Evolutionary conservation across 2,113 vertebrate species (phyloP).

Genomic region (Clinocottus analis): DNA sequence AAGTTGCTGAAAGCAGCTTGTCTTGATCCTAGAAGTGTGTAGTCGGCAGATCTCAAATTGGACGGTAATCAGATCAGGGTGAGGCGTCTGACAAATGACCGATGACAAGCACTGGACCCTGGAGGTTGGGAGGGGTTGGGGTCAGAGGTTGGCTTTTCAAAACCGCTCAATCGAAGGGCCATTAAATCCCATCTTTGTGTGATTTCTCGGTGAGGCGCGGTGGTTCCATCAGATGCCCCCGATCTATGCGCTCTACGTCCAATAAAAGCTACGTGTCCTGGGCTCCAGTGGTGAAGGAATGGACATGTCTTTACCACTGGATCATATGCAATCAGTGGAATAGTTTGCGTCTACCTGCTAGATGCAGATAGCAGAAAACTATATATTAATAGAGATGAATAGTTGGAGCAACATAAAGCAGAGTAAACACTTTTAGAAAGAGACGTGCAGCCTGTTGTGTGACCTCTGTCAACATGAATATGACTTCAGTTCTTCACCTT

Average conservation of each 20-base stretch:
- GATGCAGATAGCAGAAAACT: not conserved
- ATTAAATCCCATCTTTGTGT: constrained; percentile 82
- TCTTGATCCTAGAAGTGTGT: constrained; percentile 72
- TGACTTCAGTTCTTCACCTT: not conserved
- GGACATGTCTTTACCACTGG: not conserved
- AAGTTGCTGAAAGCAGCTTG: constrained; percentile 73
- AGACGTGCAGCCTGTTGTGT: not conserved
- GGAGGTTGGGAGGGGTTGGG: constrained; percentile 73
- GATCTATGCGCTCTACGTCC: not conserved
- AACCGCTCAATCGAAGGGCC: constrained; percentile 78
- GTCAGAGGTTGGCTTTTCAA: constrained; percentile 80
- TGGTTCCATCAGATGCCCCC: constrained; percentile 44
- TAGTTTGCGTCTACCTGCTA: not conserved
- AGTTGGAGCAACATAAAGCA: not conserved
- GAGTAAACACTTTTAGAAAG: not conserved
- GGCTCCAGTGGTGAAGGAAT: constrained; percentile 21
- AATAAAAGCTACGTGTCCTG: constrained; percentile 6
- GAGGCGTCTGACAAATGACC: constrained; percentile 80
- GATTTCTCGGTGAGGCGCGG: constrained; percentile 55
- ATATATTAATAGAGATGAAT: not conserved
- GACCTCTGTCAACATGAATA: not conserved
- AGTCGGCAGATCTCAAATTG: constrained; percentile 76
- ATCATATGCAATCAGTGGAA: not conserved
- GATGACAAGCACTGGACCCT: constrained; percentile 75
- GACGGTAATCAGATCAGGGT: constrained; percentile 80